Conservation (phyloP, 2,888 invertebrate species). For the Fragum sueziense region DNA sequence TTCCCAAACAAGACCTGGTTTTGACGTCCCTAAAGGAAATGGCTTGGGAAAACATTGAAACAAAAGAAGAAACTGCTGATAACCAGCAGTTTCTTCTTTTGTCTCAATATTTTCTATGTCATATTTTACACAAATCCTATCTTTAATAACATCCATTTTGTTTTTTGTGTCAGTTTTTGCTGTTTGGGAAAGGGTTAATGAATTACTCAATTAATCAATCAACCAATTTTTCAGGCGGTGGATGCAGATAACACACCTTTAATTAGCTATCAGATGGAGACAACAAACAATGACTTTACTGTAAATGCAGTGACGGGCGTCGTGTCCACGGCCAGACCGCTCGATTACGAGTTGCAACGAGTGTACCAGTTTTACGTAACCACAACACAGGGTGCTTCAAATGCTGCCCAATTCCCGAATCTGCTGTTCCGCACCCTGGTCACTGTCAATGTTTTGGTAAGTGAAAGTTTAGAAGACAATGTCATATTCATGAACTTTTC, state of each 20-base stretch:
- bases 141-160: too few relatives aligned
- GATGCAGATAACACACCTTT: constrained; percentile 48
- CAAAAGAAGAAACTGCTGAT: too few relatives aligned
- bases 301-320: constrained; percentile 63
- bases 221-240: constrained; percentile 61
- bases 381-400: constrained; percentile 64
- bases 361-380: constrained; percentile 69
- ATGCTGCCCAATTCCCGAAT: constrained; percentile 19
- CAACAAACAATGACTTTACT: constrained; percentile 56
- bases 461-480: constrained; percentile 25
- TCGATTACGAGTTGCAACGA: constrained; percentile 69
- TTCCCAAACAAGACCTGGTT: too few relatives aligned
- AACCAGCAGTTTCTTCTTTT: too few relatives aligned
- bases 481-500: too few relatives aligned
- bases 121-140: too few relatives aligned
- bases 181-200: too few relatives aligned
- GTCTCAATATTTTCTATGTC: too few relatives aligned
- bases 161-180: too few relatives aligned
- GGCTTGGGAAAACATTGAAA: too few relatives aligned
- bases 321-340: constrained; percentile 60
- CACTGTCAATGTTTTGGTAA: constrained; percentile 55
- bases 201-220: too few relatives aligned
- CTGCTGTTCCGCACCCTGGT: constrained; percentile 59
- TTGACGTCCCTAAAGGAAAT: too few relatives aligned
- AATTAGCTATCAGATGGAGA: constrained; percentile 52